Conservation (phyloP, 2,113 vertebrate genomes). For the Vidua macroura region DNA sequence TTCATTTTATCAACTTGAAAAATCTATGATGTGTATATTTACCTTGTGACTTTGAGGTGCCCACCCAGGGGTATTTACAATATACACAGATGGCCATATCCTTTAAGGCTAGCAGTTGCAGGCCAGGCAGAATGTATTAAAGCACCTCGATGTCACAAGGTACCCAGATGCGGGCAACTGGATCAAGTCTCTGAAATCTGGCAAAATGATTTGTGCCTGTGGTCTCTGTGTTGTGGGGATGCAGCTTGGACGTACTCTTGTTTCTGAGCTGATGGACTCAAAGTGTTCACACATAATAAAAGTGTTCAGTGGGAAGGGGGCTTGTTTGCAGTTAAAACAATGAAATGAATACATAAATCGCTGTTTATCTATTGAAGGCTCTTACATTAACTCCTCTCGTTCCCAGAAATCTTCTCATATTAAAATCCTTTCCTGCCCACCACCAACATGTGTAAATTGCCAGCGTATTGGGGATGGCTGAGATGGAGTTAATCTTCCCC, state of each 20-base stretch:
- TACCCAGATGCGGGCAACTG: background rate
- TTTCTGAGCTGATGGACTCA: background rate
- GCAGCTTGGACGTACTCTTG: background rate
- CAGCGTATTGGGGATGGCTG: background rate
- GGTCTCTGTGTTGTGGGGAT: background rate
- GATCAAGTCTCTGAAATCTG: background rate
- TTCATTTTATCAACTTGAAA: background rate
- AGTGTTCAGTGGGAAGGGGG: background rate
- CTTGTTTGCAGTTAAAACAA: background rate
- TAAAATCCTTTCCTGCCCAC: background rate
- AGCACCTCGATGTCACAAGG: background rate
- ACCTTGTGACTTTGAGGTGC: background rate
- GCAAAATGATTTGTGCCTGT: background rate
- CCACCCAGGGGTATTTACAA: rapidly evolving
- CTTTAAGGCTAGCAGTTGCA: background rate
- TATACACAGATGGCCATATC: too few relatives aligned
- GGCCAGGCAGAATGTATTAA: background rate
- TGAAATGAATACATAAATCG: background rate
- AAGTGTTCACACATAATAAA: background rate
- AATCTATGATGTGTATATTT: background rate
- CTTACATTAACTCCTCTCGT: background rate
- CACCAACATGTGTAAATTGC: background rate
- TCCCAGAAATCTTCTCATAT: background rate
- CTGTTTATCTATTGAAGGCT: background rate
- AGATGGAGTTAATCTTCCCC: background rate